A percentile compares a stretch with the other conserved stretches of the same genome.
These are phyloP conservation scores for Orchestia grillus DNA, from an alignment of 1,140 invertebrate species.

Conservation along the genomic window DNA sequence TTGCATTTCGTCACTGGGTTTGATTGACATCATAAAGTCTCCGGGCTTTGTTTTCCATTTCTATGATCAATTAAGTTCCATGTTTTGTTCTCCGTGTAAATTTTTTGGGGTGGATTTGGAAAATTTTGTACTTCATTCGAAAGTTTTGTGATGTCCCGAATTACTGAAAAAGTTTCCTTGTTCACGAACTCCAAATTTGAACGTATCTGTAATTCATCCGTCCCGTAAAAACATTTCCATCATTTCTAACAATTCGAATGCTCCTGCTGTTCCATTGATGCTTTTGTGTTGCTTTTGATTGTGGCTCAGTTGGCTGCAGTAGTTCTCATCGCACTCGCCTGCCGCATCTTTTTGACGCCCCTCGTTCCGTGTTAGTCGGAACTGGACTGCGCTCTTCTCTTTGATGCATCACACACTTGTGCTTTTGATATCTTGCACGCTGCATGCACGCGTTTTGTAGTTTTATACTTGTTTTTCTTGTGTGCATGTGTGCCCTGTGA, in stretches of 20 bases:
- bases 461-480: background rate
- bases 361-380: background rate
- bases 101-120: too few relatives aligned
- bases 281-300: background rate
- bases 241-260: background rate
- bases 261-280: background rate
- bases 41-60: too few relatives aligned
- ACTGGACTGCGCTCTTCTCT: background rate
- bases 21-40: too few relatives aligned
- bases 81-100: too few relatives aligned
- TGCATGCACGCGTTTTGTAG: background rate
- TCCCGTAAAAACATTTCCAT: background rate
- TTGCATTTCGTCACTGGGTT: too few relatives aligned
- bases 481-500: background rate
- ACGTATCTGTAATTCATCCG: background rate
- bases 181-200: background rate
- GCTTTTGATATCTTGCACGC: background rate
- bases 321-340: background rate
- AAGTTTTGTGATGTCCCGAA: too few relatives aligned
- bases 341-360: background rate
- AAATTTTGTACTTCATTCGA: too few relatives aligned
- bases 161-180: too few relatives aligned
- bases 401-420: background rate
- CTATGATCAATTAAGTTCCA: too few relatives aligned
- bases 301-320: background rate